These are phyloP conservation scores for Kuschelorhynchus macadamiae DNA, from an alignment of 2,888 invertebrate genomes.

Conservation along the genomic window DNA sequence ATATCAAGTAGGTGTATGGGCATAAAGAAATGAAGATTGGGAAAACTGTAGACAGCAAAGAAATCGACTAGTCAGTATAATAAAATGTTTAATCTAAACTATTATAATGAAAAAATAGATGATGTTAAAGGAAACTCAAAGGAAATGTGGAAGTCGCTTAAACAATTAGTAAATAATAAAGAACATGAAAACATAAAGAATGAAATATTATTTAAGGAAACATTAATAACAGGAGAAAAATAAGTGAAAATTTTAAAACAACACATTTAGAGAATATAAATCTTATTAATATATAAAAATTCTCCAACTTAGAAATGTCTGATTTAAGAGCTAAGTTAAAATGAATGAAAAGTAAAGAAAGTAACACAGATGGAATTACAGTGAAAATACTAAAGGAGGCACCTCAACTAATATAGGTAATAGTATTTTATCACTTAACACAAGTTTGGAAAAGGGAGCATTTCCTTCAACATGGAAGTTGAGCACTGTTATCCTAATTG, in stretches of 20 bases:
- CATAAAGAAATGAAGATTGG: no score
- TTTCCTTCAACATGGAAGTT: neutral
- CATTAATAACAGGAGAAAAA: neutral
- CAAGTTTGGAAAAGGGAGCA: neutral
- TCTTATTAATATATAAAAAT: no score
- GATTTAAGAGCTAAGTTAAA: neutral
- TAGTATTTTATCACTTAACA: neutral
- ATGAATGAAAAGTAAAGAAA: neutral
- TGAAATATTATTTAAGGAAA: neutral
- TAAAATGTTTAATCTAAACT: no score
- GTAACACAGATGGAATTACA: neutral
- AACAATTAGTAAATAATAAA: neutral
- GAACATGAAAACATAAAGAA: neutral
- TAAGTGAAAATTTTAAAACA: neutral
- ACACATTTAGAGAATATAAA: neutral
- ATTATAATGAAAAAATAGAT: no score
- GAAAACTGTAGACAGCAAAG: no score
- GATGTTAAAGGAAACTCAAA: no score
- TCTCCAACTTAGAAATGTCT: no score
- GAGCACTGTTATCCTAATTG: neutral
- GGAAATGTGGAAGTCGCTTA: slow-evolving; percentile 1
- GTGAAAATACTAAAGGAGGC: neutral
- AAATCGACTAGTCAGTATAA: no score
- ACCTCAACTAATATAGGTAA: neutral
- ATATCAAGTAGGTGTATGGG: neutral